Conservation (phyloP, 2,113 vertebrate genomes). For the Gila orcuttii region DNA sequence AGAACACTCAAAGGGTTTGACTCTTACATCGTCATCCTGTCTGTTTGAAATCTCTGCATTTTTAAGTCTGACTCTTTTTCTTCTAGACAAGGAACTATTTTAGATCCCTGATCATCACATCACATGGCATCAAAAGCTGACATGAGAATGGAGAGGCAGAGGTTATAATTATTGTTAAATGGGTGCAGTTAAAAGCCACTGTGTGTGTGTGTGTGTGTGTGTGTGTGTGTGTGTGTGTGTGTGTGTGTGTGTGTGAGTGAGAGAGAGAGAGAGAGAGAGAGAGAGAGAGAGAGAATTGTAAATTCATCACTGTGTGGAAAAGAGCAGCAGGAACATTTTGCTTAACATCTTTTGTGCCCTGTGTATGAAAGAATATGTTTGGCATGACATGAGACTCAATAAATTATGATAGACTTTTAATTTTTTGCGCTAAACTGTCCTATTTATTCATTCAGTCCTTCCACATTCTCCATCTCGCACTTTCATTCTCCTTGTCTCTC, state of each 20-base stretch:
- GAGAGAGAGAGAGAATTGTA: no score
- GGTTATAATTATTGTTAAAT: background rate
- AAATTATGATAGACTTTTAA: background rate
- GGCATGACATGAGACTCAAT: background rate
- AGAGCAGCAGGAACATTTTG: background rate
- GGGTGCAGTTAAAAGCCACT: conserved; percentile 13
- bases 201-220: conserved; percentile 22
- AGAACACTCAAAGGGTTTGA: conserved; percentile 9
- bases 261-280: no score
- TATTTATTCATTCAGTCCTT: conserved; percentile 21
- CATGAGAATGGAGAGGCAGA: background rate
- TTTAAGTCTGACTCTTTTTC: background rate
- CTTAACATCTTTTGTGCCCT: background rate
- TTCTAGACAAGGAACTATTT: conserved; percentile 1
- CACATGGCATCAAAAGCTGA: background rate
- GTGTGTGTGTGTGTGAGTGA: no score
- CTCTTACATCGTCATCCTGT: background rate
- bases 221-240: background rate
- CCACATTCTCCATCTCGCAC: conserved; percentile 14
- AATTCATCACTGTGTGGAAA: background rate
- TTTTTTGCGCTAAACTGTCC: conserved; percentile 11
- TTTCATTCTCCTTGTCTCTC: background rate
- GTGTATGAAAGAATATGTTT: background rate
- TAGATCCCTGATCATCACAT: conserved; percentile 21
- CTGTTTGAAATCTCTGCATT: background rate